Percentiles rank a stretch among this genome's conserved stretches.
Conservation (phyloP, 2,888 invertebrate species). For the Ormia ochracea region DNA sequence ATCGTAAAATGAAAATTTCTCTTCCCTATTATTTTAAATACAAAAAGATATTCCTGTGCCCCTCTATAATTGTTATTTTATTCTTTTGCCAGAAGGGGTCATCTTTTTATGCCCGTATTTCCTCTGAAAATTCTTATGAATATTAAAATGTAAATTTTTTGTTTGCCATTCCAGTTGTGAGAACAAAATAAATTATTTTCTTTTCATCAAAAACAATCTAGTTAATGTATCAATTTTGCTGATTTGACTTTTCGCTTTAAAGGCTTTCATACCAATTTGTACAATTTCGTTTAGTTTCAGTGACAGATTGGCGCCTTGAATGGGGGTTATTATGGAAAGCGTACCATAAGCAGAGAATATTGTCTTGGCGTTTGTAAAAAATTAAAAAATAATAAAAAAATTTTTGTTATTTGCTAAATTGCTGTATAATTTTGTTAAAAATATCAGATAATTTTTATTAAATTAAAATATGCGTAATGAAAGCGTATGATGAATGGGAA, state of each 20-base stretch:
- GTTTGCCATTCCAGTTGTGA: neutral
- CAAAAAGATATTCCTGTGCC: too few relatives aligned
- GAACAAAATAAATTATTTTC: slow-evolving; percentile 5
- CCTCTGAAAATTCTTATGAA: neutral
- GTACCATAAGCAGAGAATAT: neutral
- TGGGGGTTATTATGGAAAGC: neutral
- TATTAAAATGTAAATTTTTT: slow-evolving; percentile 21
- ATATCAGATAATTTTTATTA: neutral
- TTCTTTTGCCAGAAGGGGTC: neutral
- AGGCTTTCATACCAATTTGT: neutral
- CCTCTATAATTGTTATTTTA: too few relatives aligned
- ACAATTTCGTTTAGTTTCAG: neutral
- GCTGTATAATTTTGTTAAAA: too few relatives aligned
- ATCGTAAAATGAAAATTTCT: too few relatives aligned
- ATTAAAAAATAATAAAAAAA: too few relatives aligned
- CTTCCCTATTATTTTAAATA: too few relatives aligned
- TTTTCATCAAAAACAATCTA: neutral
- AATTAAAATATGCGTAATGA: neutral
- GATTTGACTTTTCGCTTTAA: neutral
- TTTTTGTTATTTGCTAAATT: neutral
- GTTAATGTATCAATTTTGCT: slow-evolving; percentile 21
- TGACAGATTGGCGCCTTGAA: neutral
- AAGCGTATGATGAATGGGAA: neutral
- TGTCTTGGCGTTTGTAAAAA: neutral
- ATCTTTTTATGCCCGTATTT: neutral